Evolutionary conservation across 2,797 vertebrate genomes (phyloP).

Genomic region (Peromyscus eremicus): DNA sequence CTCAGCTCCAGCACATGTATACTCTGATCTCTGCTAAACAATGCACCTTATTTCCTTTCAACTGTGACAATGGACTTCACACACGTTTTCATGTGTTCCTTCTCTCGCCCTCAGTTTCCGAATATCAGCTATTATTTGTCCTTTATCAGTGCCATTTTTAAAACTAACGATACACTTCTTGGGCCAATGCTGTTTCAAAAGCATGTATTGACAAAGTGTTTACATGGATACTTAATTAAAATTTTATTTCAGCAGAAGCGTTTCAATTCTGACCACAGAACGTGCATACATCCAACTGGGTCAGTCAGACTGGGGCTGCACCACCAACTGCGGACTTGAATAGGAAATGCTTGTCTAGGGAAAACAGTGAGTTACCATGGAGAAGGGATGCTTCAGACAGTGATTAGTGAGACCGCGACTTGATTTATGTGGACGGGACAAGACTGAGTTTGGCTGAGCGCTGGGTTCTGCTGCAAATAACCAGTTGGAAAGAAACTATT

Average conservation of each 20-base stretch:
- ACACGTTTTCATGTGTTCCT: not conserved
- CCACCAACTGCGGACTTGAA: constrained; percentile 30
- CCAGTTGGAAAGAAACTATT: constrained; percentile 54
- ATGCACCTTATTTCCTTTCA: not conserved
- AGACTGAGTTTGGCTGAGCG: not conserved
- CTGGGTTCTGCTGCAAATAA: not conserved
- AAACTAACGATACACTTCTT: not conserved
- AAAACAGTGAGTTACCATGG: constrained; percentile 63
- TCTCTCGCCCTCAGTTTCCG: not conserved
- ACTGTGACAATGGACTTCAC: not conserved
- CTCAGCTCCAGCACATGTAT: not conserved
- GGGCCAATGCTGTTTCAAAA: not conserved
- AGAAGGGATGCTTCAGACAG: constrained; percentile 19
- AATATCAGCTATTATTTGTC: not conserved
- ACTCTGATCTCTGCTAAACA: not conserved
- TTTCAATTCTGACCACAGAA: constrained; percentile 43
- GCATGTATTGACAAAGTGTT: not conserved
- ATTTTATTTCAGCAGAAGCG: constrained; percentile 23
- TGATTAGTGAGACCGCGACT: constrained; percentile 43
- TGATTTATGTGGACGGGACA: constrained; percentile 46
- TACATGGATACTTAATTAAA: constrained; percentile 43
- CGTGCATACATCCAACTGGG: not conserved
- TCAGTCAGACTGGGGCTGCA: not conserved
- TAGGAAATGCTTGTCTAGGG: constrained; percentile 64
- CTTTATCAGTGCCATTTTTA: not conserved